Evolutionary conservation across 2,113 vertebrate genomes (phyloP).

Genomic region (Oncorhynchus mykiss): DNA sequence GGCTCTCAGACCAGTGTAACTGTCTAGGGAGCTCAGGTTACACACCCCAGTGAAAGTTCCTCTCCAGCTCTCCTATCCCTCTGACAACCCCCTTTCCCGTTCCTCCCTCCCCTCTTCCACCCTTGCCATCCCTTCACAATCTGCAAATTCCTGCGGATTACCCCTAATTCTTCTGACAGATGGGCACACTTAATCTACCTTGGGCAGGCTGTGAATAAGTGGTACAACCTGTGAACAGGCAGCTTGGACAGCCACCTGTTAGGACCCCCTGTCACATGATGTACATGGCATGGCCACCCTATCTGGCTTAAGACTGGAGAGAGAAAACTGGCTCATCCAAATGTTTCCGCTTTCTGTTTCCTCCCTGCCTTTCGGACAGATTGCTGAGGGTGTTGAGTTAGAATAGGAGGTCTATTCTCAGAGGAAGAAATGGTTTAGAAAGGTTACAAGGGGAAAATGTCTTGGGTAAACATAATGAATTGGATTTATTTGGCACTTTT

Average conservation of each 20-base stretch:
- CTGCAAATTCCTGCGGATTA: conserved; percentile 74
- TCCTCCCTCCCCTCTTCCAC: conserved; percentile 6
- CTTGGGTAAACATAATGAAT: too few species aligned
- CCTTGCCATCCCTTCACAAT: conserved; percentile 32
- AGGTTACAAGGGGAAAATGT: too few species aligned
- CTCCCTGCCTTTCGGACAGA: conserved; percentile 40
- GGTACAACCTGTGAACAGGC: conserved; percentile 68
- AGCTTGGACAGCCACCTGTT: conserved; percentile 64
- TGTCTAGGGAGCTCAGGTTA: conserved; percentile 68
- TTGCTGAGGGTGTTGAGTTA: conserved; percentile 3
- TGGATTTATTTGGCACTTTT: too few species aligned
- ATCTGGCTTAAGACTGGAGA: conserved; percentile 18
- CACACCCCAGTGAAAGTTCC: conserved; percentile 56
- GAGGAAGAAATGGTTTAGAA: too few species aligned
- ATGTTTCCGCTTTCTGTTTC: conserved; percentile 62
- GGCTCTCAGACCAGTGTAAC: conserved; percentile 66
- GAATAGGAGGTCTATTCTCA: too few species aligned
- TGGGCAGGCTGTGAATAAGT: conserved; percentile 51
- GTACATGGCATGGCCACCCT: neutral
- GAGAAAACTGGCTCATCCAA: conserved; percentile 67
- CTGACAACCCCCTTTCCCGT: neutral
- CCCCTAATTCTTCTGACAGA: conserved; percentile 70
- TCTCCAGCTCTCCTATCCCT: neutral
- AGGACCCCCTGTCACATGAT: conserved; percentile 49
- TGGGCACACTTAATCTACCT: conserved; percentile 64